Base-by-base conservation (phyloP, 1,140 invertebrate species). In the Tribolium madens region DNA sequence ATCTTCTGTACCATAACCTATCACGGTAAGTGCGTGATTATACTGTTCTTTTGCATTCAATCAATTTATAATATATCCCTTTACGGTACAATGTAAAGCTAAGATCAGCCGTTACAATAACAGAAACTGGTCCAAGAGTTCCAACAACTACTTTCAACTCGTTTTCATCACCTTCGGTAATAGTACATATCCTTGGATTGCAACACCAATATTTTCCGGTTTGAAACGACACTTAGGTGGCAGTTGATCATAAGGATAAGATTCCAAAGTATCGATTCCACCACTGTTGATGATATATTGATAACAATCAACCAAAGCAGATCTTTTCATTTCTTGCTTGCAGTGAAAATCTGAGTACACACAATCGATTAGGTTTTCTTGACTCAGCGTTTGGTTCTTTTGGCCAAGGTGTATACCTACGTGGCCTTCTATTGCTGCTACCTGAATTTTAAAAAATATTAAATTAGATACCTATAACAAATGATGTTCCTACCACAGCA, bases 261-360 rank as follows among this genome's bases (percentile, higher is more conserved):
- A 91, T 18, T 90, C 87, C 87, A 99, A 97, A 3, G 97, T 98
- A 86, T 99, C 97, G 77, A 99, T 89, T 17, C 89, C 95, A 5
- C 90, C 88, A 84, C 99, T 99, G 47, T 94, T 91, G 85, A 93
- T 95, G 80, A 99, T 92, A 86, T 99, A 99, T 80, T 92, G 87
- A 88, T 98, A 97, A 50, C 95, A 95, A 80, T 93, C 89, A 87
- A 98, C 96, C 96, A 98, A 98, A 13, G 98, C 87, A 14, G 48
- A 50, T 14, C 15, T 50, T 50, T 13, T 50, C 48, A 50, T 50
- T 15, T 50, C 15, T 50, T 50, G 48, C 6, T 15, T 17, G 15
- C 48, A 83, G 2, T 47, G 10, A 70, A 75, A 33, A 81, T 47
- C 9, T 13, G 31, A 21, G 13, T 75, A 10, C 0, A 73, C 21